These are phyloP conservation scores for Caenorhabditis zanzibari DNA, from an alignment of 2,888 invertebrate species.

Conservation along the genomic window DNA sequence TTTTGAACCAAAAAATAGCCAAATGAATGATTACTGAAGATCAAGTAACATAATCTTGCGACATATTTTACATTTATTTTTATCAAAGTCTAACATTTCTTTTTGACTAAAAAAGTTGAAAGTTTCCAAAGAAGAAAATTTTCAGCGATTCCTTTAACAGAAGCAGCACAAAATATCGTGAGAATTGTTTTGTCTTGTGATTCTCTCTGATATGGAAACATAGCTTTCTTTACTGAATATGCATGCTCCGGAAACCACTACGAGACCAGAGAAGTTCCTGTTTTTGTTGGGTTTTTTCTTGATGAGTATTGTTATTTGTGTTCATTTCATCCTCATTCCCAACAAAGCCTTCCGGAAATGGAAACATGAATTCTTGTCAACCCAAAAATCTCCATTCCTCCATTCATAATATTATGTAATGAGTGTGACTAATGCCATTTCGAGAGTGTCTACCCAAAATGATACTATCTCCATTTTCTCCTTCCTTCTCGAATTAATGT, in stretches of 20 bases:
- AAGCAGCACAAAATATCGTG: constrained; percentile 25
- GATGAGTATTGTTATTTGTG: neutral
- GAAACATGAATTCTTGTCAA: constrained; percentile 16
- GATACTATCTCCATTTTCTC: constrained; percentile 43
- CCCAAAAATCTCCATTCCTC: neutral
- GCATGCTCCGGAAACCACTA: constrained; percentile 15
- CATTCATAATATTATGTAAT: constrained; percentile 45
- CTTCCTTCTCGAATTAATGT: constrained; percentile 57
- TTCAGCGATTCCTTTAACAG: neutral
- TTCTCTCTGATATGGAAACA: constrained; percentile 47
- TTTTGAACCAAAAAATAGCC: neutral
- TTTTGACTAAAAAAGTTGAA: neutral
- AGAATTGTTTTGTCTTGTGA: constrained; percentile 50
- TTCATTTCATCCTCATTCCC: neutral
- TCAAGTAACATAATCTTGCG: neutral
- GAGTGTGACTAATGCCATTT: constrained; percentile 57
- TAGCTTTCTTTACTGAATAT: neutral
- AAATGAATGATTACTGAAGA: neutral
- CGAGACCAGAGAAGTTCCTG: constrained; percentile 26
- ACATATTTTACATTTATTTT: neutral
- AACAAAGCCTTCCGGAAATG: constrained; percentile 34
- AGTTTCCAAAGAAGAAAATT: neutral
- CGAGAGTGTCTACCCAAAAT: constrained; percentile 39
- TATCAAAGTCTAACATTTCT: neutral
- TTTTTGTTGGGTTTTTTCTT: constrained; percentile 28